These are phyloP conservation scores for Steatornis caripensis DNA, from an alignment of 2,113 vertebrate genomes.

Conservation along the genomic window DNA sequence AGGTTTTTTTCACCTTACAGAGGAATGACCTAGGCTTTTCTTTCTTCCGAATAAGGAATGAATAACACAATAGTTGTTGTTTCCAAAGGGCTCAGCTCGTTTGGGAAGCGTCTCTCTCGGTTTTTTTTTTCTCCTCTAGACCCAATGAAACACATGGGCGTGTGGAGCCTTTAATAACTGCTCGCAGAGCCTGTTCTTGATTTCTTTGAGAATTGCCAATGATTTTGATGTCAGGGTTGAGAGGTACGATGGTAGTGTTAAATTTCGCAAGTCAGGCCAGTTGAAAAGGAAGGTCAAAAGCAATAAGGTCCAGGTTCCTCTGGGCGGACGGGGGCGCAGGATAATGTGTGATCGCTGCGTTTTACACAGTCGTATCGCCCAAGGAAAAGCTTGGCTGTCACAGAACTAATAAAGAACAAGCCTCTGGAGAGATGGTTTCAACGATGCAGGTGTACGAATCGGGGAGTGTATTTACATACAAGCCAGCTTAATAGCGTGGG, in stretches of 20 bases:
- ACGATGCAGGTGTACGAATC: slow-evolving; percentile 21
- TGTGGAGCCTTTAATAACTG: slow-evolving; percentile 10
- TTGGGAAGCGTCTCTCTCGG: not conserved
- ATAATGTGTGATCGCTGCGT: not conserved
- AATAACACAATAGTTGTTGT: slow-evolving; percentile 22
- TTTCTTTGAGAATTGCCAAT: slow-evolving; percentile 1
- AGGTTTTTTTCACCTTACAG: not conserved
- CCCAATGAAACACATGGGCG: not conserved
- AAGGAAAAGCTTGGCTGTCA: slow-evolving; percentile 49
- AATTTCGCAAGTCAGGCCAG: not conserved
- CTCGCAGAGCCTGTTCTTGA: not conserved
- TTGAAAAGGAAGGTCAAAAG: slow-evolving; percentile 57
- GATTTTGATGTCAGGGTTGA: slow-evolving; percentile 27
- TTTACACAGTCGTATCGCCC: not conserved
- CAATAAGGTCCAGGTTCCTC: slow-evolving; percentile 34
- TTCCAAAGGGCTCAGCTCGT: slow-evolving; percentile 9
- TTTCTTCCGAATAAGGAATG: slow-evolving; percentile 41
- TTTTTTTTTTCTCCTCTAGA: not conserved
- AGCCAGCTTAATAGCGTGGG: not conserved
- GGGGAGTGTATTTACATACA: not conserved
- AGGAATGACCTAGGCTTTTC: not conserved
- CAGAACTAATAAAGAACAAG: slow-evolving; percentile 50
- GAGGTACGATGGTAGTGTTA: not conserved
- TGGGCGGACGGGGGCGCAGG: not conserved
- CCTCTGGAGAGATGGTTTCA: not conserved